Conservation (phyloP, 2,888 invertebrate species). For the Torymus aiolomorphi region DNA sequence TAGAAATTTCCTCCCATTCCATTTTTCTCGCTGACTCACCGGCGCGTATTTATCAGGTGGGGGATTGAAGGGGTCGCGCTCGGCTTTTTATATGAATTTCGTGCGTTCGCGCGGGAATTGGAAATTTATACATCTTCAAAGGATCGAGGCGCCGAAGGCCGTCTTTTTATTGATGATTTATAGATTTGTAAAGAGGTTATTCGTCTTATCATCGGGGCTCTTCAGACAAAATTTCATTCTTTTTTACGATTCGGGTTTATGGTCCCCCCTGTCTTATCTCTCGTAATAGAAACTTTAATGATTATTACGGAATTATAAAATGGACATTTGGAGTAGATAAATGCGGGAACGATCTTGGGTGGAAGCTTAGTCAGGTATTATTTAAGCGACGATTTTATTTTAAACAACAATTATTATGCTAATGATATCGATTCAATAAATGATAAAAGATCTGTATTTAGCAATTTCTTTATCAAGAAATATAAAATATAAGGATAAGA, state of each 20-base stretch:
- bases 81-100: conserved; percentile 28
- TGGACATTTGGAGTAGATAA: neutral
- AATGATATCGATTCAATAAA: too few species aligned
- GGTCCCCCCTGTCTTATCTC: conserved; percentile 3
- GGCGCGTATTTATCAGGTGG: conserved; percentile 42
- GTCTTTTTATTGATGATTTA: conserved; percentile 39
- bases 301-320: conserved; percentile 13
- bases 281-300: conserved; percentile 30
- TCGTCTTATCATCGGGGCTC: conserved; percentile 18
- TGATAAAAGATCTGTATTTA: too few species aligned
- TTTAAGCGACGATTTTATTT: too few species aligned
- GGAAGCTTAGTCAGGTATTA: too few species aligned
- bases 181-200: conserved; percentile 40
- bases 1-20: conserved; percentile 26
- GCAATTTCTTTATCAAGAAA: too few species aligned
- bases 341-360: too few species aligned
- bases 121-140: conserved; percentile 20
- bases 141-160: neutral
- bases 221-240: conserved; percentile 24
- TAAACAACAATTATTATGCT: too few species aligned
- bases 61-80: conserved; percentile 8
- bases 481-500: neutral
- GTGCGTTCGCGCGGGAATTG: conserved; percentile 4
- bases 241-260: conserved; percentile 21
- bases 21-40: conserved; percentile 43